Percentiles rank a stretch among this genome's conserved stretches.
Conservation (phyloP, 2,113 vertebrate genomes). For the Tricholaema leucomelas region DNA sequence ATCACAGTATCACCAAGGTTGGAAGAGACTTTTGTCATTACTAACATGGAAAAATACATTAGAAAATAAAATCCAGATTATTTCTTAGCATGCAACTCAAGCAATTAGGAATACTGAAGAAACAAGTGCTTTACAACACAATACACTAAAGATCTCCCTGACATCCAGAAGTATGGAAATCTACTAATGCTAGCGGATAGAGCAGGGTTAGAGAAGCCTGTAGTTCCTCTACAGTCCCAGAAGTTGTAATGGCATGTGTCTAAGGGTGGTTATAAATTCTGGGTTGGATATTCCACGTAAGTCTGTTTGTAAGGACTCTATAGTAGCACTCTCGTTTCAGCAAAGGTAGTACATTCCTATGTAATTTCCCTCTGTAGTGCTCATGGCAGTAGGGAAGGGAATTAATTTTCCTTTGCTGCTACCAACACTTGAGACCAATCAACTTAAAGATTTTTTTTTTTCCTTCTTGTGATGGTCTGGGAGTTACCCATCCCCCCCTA, state of each 20-base stretch:
- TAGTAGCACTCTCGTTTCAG: background rate
- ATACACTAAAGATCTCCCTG: background rate
- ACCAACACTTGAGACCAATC: conserved; percentile 40
- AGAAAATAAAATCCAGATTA: background rate
- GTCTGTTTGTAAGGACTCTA: background rate
- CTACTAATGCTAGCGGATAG: background rate
- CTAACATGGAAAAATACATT: background rate
- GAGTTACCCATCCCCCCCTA: too few relatives aligned
- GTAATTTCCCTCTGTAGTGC: conserved; percentile 16
- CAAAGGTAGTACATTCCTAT: background rate
- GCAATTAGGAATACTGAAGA: background rate
- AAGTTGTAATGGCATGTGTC: background rate
- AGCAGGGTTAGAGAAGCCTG: background rate
- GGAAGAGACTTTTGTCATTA: too few relatives aligned
- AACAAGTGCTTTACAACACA: background rate
- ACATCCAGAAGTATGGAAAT: background rate
- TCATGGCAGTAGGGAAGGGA: background rate
- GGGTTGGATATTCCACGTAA: background rate
- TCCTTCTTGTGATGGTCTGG: too few relatives aligned
- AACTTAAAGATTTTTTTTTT: conserved; percentile 26
- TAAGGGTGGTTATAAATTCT: background rate
- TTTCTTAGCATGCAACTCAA: background rate
- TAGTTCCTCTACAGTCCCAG: background rate
- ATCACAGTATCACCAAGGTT: too few relatives aligned
- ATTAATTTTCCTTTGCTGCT: conserved; percentile 52